phyloP scores from a whole-genome alignment of 2,797 vertebrate species.

The Pitangus sulphuratus region DNA sequence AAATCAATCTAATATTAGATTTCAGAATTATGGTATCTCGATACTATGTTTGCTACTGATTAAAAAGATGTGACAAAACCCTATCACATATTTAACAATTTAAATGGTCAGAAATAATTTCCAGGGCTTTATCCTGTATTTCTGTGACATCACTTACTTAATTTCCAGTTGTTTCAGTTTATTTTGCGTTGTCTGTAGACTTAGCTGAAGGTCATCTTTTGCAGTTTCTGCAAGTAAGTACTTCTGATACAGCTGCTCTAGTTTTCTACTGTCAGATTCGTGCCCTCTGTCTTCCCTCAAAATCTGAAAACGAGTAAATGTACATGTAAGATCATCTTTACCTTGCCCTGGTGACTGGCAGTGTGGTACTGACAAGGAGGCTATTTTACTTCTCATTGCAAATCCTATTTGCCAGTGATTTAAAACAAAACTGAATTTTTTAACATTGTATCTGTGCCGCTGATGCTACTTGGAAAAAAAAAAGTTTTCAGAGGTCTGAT shows the following conservation, averaged over 20 bases:
- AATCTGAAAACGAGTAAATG: constrained; percentile 74
- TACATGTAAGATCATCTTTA: neutral
- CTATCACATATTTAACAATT: neutral
- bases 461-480: neutral
- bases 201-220: constrained; percentile 86
- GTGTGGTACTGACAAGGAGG: neutral
- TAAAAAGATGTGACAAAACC: neutral
- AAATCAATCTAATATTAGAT: neutral
- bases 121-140: neutral
- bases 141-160: constrained; percentile 81
- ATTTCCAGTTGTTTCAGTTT: constrained; percentile 89
- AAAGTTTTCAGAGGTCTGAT: neutral
- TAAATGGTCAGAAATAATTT: neutral
- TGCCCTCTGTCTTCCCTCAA: constrained; percentile 83
- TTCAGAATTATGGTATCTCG: neutral
- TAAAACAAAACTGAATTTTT: neutral
- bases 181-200: constrained; percentile 85
- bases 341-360: neutral
- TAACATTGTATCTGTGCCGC: neutral
- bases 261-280: constrained; percentile 85
- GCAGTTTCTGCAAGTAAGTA: constrained; percentile 86
- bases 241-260: constrained; percentile 90
- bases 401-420: neutral
- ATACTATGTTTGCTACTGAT: neutral
- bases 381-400: neutral